phyloP scores from a whole-genome alignment of 2,113 vertebrate genomes.

The Ursus arctos region DNA sequence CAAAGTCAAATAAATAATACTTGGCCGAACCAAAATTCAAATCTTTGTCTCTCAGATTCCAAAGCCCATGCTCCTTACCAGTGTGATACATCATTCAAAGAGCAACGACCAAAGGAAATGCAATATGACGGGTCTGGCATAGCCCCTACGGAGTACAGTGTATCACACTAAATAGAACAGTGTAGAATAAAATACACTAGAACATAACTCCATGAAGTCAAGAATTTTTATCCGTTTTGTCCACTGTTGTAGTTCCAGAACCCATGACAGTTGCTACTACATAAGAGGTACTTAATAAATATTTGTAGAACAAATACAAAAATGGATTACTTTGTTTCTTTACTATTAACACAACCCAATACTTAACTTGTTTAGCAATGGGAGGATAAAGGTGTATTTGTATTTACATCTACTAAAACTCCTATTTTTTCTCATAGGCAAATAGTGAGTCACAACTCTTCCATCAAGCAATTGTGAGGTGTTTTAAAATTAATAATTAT shows the following conservation, averaged over 20 bases:
- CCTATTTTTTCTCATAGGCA: neutral
- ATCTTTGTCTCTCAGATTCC: neutral
- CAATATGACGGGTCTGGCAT: neutral
- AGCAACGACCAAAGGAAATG: neutral
- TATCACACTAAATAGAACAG: neutral
- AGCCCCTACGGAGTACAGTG: neutral
- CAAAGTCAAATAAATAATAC: neutral
- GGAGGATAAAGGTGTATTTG: neutral
- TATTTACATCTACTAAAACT: neutral
- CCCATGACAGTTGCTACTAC: neutral
- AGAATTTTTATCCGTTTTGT: neutral
- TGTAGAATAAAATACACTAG: neutral
- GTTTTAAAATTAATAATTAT: constrained; percentile 17
- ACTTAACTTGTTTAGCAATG: neutral
- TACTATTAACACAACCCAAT: neutral
- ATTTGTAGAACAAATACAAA: neutral
- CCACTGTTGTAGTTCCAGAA: neutral
- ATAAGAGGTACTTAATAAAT: neutral
- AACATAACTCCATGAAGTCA: neutral
- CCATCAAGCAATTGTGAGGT: neutral
- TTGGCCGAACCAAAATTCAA: neutral
- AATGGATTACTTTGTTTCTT: constrained; percentile 2
- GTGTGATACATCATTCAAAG: neutral
- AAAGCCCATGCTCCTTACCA: neutral
- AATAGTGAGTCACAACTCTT: neutral